phyloP scores from a whole-genome alignment of 2,888 invertebrate species.

The Leptinotarsa haldemani region DNA sequence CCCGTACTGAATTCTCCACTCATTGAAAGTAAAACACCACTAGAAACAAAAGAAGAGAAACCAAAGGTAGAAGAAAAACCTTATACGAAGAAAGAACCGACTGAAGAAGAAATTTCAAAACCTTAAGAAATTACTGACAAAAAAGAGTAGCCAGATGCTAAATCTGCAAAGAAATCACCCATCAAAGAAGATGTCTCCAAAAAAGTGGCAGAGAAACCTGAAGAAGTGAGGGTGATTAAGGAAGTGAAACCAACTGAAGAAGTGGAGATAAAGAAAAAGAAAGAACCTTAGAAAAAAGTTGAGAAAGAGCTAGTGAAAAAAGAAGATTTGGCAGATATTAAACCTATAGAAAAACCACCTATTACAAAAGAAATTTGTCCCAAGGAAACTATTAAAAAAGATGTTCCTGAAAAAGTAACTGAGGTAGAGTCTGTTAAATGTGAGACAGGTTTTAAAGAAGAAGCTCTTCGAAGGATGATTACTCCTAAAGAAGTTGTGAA shows the following conservation, averaged over 20 bases:
- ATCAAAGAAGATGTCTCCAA: no score
- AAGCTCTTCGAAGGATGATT: neutral
- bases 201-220: no score
- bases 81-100: neutral
- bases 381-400: neutral
- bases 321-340: neutral
- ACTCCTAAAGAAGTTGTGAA: neutral
- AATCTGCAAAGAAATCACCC: no score
- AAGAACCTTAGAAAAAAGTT: neutral
- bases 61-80: neutral
- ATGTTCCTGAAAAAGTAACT: neutral
- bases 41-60: neutral
- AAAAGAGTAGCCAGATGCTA: neutral
- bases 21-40: no score
- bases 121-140: neutral
- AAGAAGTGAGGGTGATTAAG: no score
- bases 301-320: neutral
- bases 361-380: neutral
- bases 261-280: no score
- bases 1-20: neutral
- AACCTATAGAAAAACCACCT: neutral
- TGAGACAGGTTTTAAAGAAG: neutral
- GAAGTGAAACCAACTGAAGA: no score
- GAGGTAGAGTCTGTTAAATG: neutral
- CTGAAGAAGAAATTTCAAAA: neutral